Evolutionary conservation across 2,888 invertebrate genomes (phyloP), one percentile per base, ranked within the genome.

Genomic region (Aporophyla lueneburgensis): DNA sequence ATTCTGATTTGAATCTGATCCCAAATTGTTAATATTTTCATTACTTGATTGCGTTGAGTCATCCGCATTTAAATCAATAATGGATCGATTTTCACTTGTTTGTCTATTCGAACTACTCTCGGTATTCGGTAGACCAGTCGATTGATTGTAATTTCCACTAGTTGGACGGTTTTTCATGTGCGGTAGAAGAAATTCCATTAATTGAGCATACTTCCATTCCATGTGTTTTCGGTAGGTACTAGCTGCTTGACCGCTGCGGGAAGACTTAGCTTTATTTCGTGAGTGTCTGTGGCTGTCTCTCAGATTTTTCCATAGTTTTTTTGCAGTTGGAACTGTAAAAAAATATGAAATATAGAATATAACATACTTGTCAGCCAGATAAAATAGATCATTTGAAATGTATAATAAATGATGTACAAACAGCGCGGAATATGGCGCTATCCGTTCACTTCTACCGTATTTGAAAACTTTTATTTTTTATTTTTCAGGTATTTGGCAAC

Each of bases 401-500:
- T 62, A 62, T 62, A 62, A 62, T 62, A 62, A 62, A 62, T 62
- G 43, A 62, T 62, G 62, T 62, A 62, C 62, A 62, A 62, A 43
- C 62, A 62, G 62, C 43, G 62, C 62, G 43, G 62, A 62, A 43
- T 62, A 62, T 62, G 62, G 62, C 43, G n/a, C 33, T 59, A 59
- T 59, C 33, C 59, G 59, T 59, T 59, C 62, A 14, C 62, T 62
- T 62, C 62, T 62, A 62, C 61, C 62, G 62, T 62, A 62, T 43
- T 62, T 62, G 43, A 62, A 43, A 62, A 62, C 62, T 62, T 71
- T 71, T 58, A 62, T 53, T 62, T 62, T 70, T 71, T 70, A 61
- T 70, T 70, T 69, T 74, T 74, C 69, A 74, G 74, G 74, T 74
- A 33, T 69, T 69, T 74, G 68, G 74, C 74, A 68, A 74, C 68